A percentile compares a stretch with the other conserved stretches of the same genome.
These are phyloP conservation scores for Osmerus eperlanus DNA, from an alignment of 2,113 vertebrate genomes.

Conservation along the genomic window DNA sequence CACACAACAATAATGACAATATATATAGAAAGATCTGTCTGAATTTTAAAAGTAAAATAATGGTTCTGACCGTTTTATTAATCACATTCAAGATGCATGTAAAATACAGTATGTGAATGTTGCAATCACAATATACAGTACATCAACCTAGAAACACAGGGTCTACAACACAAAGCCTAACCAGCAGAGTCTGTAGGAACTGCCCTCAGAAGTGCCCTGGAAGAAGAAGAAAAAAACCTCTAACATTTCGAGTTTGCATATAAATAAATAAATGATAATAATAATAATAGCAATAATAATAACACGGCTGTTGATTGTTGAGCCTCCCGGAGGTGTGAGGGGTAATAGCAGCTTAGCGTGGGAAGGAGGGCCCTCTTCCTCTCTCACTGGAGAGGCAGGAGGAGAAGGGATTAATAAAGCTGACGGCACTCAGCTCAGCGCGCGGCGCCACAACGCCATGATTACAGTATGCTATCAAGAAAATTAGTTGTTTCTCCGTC, in stretches of 20 bases:
- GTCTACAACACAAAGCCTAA: no score
- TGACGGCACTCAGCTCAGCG: constrained; percentile 66
- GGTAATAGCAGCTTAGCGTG: constrained; percentile 50
- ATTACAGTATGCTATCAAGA: constrained; percentile 78
- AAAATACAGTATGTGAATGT: no score
- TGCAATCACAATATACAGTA: no score
- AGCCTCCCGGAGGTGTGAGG: constrained; percentile 43
- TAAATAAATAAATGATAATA: constrained; percentile 2
- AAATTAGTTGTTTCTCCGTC: constrained; percentile 80
- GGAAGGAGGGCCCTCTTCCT: constrained; percentile 41
- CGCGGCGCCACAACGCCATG: constrained; percentile 72
- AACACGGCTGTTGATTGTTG: constrained; percentile 48
- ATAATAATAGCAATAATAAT: constrained; percentile 49
- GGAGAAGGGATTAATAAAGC: constrained; percentile 70
- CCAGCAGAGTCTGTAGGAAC: no score
- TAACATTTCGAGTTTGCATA: not conserved
- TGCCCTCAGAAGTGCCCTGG: not conserved
- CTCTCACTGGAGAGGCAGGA: constrained; percentile 43
- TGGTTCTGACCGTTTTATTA: no score
- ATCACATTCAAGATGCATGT: no score
- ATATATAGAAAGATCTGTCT: no score
- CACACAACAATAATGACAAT: no score
- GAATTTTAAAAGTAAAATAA: no score
- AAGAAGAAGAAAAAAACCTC: not conserved
- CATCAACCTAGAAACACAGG: no score